Conservation (phyloP, 2,113 vertebrate species). For the Amphiprion ocellaris region DNA sequence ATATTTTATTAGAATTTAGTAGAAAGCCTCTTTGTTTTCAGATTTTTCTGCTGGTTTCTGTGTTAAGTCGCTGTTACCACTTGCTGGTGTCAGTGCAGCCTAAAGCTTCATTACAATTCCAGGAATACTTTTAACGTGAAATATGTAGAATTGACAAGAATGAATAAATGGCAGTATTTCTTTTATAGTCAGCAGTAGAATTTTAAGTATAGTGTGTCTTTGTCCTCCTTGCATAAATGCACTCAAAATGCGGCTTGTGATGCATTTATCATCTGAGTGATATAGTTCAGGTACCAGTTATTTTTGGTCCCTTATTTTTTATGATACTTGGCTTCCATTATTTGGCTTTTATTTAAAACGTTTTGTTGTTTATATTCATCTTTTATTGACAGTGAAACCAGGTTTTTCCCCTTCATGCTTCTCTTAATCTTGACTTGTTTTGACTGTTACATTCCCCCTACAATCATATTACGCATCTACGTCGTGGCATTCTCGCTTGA, state of each 20-base stretch:
- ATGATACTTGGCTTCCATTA: not conserved
- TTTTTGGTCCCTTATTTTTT: not conserved
- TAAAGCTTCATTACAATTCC: not conserved
- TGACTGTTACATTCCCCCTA: slow-evolving; percentile 25
- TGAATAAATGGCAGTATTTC: too few species aligned
- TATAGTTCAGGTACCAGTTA: not conserved
- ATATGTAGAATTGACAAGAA: too few species aligned
- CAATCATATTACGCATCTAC: slow-evolving; percentile 33
- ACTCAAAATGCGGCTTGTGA: not conserved
- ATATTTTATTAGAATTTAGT: too few species aligned
- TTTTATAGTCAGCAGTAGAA: not conserved
- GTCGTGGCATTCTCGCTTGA: slow-evolving; percentile 52
- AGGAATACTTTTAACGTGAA: too few species aligned
- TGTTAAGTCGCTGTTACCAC: too few species aligned
- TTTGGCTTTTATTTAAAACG: not conserved
- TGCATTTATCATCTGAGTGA: not conserved
- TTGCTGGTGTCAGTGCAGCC: not conserved
- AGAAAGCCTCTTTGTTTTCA: not conserved
- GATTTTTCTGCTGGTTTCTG: not conserved
- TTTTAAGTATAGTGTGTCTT: too few species aligned
- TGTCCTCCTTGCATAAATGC: not conserved
- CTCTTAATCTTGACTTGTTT: slow-evolving; percentile 47
- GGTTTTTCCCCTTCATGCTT: slow-evolving; percentile 23
- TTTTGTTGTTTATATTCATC: not conserved
- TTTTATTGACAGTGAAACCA: not conserved